These are phyloP conservation scores for Phanerotoma sp. DNA, from an alignment of 2,888 invertebrate species.

Conservation along the genomic window DNA sequence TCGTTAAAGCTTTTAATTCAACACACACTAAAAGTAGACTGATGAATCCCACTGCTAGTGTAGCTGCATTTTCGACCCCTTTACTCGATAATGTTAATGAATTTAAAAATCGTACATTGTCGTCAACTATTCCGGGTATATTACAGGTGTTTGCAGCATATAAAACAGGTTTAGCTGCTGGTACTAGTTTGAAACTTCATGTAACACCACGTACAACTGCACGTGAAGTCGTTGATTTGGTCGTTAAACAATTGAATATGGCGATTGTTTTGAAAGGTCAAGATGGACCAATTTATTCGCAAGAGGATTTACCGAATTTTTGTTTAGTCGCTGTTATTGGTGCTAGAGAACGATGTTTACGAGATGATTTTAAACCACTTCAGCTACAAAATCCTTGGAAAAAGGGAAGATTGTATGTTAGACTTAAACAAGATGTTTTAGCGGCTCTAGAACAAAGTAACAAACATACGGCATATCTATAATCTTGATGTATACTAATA, in stretches of 20 bases:
- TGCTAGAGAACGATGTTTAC: slow-evolving; percentile 86
- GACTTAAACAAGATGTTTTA: slow-evolving; percentile 86
- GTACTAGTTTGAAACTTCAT: slow-evolving; percentile 90
- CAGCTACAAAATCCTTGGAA: slow-evolving; percentile 96
- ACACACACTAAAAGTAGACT: slow-evolving; percentile 31
- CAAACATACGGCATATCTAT: slow-evolving; percentile 70
- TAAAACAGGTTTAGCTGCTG: slow-evolving; percentile 89
- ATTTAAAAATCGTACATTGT: slow-evolving; percentile 49
- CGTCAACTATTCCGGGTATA: slow-evolving; percentile 60
- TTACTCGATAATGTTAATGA: slow-evolving; percentile 35
- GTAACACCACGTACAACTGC: slow-evolving; percentile 92
- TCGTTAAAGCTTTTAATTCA: slow-evolving; percentile 12
- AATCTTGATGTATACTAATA: too few relatives aligned
- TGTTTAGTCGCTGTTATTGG: slow-evolving; percentile 96
- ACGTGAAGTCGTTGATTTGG: slow-evolving; percentile 91
- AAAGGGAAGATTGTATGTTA: slow-evolving; percentile 88
- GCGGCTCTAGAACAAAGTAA: slow-evolving; percentile 88
- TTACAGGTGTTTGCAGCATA: slow-evolving; percentile 89
- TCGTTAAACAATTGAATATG: slow-evolving; percentile 94
- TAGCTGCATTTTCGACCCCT: slow-evolving; percentile 50
- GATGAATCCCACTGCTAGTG: slow-evolving; percentile 49
- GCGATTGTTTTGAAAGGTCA: slow-evolving; percentile 85
- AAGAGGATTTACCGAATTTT: slow-evolving; percentile 83
- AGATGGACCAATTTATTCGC: slow-evolving; percentile 81
- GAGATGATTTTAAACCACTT: slow-evolving; percentile 92